Conservation (phyloP, 2,888 invertebrate species). For the Caradrina clavipalpis region DNA sequence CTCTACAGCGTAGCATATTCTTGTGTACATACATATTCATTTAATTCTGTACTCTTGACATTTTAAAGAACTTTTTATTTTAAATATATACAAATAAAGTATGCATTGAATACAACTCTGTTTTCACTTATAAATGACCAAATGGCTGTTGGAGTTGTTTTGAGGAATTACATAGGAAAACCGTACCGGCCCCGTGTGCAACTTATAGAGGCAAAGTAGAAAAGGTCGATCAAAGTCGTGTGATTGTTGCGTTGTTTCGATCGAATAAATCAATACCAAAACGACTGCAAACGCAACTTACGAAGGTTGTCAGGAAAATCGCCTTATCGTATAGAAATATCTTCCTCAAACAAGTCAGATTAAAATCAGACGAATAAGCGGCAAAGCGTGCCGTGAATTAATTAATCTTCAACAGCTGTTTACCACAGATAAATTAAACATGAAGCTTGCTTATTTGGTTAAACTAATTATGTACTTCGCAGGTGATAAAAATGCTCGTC, state of each 20-base stretch:
- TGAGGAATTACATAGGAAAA: too few relatives aligned
- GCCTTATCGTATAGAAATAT: not conserved
- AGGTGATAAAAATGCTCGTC: constrained; percentile 97
- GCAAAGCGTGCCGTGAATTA: constrained; percentile 18
- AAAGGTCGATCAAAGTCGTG: not conserved
- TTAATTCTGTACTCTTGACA: too few relatives aligned
- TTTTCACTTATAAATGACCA: too few relatives aligned
- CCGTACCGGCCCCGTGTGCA: too few relatives aligned
- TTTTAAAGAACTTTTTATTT: too few relatives aligned
- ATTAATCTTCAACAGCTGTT: constrained; percentile 18
- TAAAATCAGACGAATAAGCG: constrained; percentile 7
- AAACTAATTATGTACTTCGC: constrained; percentile 59
- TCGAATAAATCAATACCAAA: not conserved
- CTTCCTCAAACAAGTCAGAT: constrained; percentile 10
- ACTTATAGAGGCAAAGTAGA: not conserved
- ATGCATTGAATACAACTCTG: too few relatives aligned
- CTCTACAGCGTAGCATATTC: too few relatives aligned
- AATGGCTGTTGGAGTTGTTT: too few relatives aligned
- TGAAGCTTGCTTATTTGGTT: not conserved
- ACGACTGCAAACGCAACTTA: not conserved
- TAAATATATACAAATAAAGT: too few relatives aligned
- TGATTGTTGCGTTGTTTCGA: too few relatives aligned
- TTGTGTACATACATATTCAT: too few relatives aligned
- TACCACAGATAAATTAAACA: constrained; percentile 8
- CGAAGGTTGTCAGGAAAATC: not conserved